Evolutionary conservation across 2,797 vertebrate species (phyloP).

Genomic region (Tiaroga cobitis): DNA sequence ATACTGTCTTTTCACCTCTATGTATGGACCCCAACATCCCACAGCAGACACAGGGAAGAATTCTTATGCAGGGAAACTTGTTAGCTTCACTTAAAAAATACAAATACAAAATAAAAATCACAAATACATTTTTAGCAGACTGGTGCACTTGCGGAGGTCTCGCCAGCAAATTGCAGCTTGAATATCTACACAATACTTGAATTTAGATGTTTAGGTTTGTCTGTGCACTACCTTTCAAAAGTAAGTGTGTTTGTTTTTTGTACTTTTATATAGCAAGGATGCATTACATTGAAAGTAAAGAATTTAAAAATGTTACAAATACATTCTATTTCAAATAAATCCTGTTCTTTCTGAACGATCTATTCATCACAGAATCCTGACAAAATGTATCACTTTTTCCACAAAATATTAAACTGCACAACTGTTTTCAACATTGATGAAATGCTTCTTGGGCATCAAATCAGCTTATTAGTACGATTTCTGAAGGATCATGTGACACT

Average conservation of each 20-base stretch:
- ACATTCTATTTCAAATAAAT: background rate
- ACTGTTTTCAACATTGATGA: background rate
- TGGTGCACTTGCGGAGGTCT: background rate
- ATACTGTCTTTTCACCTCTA: conserved; percentile 59
- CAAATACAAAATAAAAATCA: no score
- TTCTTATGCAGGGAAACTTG: conserved; percentile 1
- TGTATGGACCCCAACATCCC: conserved; percentile 54
- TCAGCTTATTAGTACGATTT: background rate
- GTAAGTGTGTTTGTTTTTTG: background rate
- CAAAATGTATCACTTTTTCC: background rate
- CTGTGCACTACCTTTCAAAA: background rate
- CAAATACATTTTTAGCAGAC: background rate
- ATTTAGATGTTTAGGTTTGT: background rate
- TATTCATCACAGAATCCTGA: background rate
- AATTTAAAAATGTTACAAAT: background rate
- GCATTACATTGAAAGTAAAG: background rate
- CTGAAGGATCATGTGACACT: background rate
- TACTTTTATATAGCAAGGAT: background rate
- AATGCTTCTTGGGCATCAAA: background rate
- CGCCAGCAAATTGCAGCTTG: background rate
- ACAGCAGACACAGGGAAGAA: conserved; percentile 33
- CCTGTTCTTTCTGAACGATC: background rate
- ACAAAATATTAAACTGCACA: no score
- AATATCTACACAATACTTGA: background rate
- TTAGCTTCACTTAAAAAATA: conserved; percentile 28